Conservation (phyloP, 2,113 vertebrate species). For the Pygoscelis adeliae region DNA sequence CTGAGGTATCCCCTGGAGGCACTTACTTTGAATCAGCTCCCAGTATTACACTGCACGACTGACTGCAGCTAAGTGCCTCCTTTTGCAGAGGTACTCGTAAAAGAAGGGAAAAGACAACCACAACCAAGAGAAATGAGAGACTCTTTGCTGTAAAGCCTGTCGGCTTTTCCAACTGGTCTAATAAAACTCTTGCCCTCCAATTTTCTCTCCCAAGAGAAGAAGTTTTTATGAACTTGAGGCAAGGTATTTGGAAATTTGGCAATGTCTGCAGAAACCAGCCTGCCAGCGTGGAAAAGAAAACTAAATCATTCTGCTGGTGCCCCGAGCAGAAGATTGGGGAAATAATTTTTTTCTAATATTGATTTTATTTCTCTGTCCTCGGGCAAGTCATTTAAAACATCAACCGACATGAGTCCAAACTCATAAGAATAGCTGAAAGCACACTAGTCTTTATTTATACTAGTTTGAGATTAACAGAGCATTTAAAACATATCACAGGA, state of each 20-base stretch:
- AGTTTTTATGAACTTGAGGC: background rate
- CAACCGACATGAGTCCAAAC: background rate
- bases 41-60: background rate
- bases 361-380: background rate
- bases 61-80: background rate
- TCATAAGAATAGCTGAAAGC: background rate
- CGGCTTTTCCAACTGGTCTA: conserved; percentile 21
- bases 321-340: background rate
- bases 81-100: background rate
- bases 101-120: conserved; percentile 18
- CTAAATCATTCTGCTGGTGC: background rate
- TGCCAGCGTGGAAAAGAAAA: background rate
- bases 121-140: background rate
- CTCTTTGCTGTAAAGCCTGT: background rate
- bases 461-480: background rate
- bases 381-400: background rate
- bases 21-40: background rate
- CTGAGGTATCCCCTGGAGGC: background rate
- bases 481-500: background rate
- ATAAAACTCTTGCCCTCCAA: conserved; percentile 29
- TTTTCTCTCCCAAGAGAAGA: conserved; percentile 32
- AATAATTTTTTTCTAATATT: background rate
- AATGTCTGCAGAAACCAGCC: background rate
- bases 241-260: conserved; percentile 23
- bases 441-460: background rate